Base-by-base conservation (phyloP, 2,113 vertebrate species). In the Eublepharis macularius region DNA sequence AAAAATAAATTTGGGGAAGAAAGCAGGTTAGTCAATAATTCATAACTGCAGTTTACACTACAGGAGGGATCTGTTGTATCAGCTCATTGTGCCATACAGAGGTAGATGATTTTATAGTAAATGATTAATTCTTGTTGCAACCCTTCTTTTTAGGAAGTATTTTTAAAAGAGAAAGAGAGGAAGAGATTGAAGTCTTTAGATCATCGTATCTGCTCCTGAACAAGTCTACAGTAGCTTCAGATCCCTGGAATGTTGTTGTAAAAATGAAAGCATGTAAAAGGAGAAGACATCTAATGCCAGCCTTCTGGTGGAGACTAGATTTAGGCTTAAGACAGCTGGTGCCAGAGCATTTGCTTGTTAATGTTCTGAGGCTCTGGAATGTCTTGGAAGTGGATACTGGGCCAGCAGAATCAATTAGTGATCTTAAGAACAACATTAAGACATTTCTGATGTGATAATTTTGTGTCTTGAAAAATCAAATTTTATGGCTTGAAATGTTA, bases 271-370 rank as follows among this genome's bases (percentile, higher is more conserved):
- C 66, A 41, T 85, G 93, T 90, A 91, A 95, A 91, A 76, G 49
- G 84, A 93, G 94, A 92, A 68, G 91, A 84, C 81, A 81, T 74
- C 72, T 87, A 90, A 94, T 77, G 90, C 90, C 36, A 84, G 45
- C 85, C 88, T 94, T 92, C 88, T 90, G 87, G 85, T 89, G 90
- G 90, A 89, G 89, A 90, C 84, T 92, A 94, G 92, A 90, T 90
- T 92, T 89, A 90, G 93, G 91, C 82, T 91, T 87, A 87, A 92
- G 94, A 93, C 93, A 94, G 95, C 90, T 92, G 94, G 85, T 91
- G 92, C 91, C 89, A 63, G 91, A 89, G 39, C 82, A 84, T 89
- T 87, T 92, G 92, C 81, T 82, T 87, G 63, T 70, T 86, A 90
- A 75, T 36, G 79, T 86, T 86, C 84, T 21, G 36, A 65, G 76